phyloP scores from a whole-genome alignment of 2,113 vertebrate species.

The Egretta garzetta region DNA sequence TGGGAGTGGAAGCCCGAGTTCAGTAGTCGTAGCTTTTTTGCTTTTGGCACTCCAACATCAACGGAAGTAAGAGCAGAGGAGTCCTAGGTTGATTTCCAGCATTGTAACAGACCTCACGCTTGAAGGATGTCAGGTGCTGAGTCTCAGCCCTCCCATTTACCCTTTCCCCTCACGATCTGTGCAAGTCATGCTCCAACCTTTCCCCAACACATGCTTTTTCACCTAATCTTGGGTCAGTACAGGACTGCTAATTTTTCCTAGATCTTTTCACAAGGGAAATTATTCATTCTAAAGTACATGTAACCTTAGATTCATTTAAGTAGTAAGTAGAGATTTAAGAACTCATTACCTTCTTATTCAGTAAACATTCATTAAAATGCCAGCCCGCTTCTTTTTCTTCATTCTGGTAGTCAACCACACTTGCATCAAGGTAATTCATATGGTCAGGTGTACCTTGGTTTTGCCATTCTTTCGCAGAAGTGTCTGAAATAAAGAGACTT shows the following conservation, averaged over 20 bases:
- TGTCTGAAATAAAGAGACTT: neutral
- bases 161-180: neutral
- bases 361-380: neutral
- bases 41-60: slow-evolving; percentile 1
- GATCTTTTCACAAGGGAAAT: neutral
- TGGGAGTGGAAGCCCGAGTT: neutral
- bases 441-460: neutral
- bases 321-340: neutral
- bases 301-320: neutral
- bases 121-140: neutral
- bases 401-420: neutral
- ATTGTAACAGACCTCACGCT: neutral
- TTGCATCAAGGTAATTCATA: neutral
- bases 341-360: neutral
- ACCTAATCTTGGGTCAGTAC: neutral
- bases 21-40: neutral
- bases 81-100: slow-evolving; percentile 50
- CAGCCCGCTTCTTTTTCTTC: neutral
- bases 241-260: neutral
- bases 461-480: neutral
- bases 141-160: neutral
- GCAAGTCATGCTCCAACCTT: neutral
- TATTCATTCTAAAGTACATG: neutral
- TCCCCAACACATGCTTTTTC: neutral
- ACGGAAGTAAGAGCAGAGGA: slow-evolving; percentile 17